phyloP scores from a whole-genome alignment of 30 jellyfish, hydroid and myxozoan genomes.

The Aurelia sp. region DNA sequence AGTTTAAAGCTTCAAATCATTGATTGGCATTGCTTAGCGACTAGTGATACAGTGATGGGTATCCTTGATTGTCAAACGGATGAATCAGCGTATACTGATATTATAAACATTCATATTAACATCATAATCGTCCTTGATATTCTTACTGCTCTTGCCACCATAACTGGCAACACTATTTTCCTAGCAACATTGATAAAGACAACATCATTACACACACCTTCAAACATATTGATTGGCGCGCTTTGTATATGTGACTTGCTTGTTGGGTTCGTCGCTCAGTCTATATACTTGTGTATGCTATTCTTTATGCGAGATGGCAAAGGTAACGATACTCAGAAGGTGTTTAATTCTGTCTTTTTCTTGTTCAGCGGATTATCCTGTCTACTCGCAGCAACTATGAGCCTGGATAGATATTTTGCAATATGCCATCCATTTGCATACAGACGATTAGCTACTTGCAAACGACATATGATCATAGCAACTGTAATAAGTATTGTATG shows the following conservation, averaged over 20 bases:
- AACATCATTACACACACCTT: constrained; percentile 10
- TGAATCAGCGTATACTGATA: too few species aligned
- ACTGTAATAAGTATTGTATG: too few species aligned
- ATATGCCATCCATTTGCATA: constrained; percentile 13
- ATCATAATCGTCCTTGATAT: constrained; percentile 20
- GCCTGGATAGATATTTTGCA: constrained; percentile 32
- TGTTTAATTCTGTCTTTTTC: constrained; percentile 7
- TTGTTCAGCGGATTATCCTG: constrained; percentile 42
- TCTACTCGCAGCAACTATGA: constrained; percentile 27
- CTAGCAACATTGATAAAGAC: constrained; percentile 9
- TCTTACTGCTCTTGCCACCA: constrained; percentile 6
- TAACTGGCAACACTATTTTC: constrained; percentile 5
- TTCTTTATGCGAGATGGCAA: neutral
- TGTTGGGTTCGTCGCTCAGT: constrained; percentile 19
- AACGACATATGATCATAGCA: neutral
- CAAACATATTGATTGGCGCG: constrained; percentile 16
- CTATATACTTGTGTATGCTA: neutral
- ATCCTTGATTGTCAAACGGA: too few species aligned
- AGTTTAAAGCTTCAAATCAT: too few species aligned
- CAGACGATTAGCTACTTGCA: neutral
- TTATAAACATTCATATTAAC: neutral
- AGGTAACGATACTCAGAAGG: neutral
- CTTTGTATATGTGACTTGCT: constrained; percentile 25
- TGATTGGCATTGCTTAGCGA: too few species aligned
- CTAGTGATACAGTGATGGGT: too few species aligned